Evolutionary conservation across 2,797 vertebrate species (phyloP).

Genomic region (Neopelma chrysocephalum): DNA sequence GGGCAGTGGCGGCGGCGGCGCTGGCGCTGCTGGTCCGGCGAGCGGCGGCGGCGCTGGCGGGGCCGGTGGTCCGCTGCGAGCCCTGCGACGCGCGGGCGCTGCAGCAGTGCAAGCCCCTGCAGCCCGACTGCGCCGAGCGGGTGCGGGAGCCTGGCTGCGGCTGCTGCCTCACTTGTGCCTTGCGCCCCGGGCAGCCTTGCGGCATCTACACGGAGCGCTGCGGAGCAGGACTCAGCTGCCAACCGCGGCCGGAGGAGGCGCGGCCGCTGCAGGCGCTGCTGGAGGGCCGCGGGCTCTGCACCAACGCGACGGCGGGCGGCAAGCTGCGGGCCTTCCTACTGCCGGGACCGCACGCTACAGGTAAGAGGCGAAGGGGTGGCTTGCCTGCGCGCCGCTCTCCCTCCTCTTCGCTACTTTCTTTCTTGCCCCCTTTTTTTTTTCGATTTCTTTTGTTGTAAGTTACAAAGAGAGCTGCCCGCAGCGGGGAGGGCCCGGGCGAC

Average conservation of each 20-base stretch:
- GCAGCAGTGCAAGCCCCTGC: constrained; percentile 83
- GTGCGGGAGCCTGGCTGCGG: constrained; percentile 90
- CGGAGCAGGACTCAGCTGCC: constrained; percentile 84
- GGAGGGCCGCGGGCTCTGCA: constrained; percentile 86
- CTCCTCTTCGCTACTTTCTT: background rate
- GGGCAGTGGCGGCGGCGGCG: constrained; percentile 74
- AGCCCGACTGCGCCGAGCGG: constrained; percentile 80
- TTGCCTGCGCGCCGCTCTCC: background rate
- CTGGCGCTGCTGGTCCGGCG: constrained; percentile 73
- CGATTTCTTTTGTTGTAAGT: background rate
- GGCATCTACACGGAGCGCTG: constrained; percentile 92
- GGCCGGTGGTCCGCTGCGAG: constrained; percentile 87
- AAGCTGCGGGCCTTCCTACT: constrained; percentile 17
- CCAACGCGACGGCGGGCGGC: constrained; percentile 73
- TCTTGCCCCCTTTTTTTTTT: background rate
- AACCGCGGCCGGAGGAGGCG: constrained; percentile 79
- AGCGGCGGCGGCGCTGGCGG: constrained; percentile 74
- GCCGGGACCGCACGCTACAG: constrained; percentile 26
- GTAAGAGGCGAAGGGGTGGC: constrained; percentile 13
- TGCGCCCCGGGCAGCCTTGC: constrained; percentile 81
- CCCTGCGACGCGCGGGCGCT: constrained; percentile 83
- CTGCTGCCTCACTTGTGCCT: constrained; percentile 90
- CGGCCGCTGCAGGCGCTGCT: constrained; percentile 88
- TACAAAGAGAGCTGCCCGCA: background rate
- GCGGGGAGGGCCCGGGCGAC: background rate